Evolutionary conservation across 2,113 vertebrate genomes (phyloP), one percentile per base, ranked within the genome.

Genomic region (Anas platyrhynchos): DNA sequence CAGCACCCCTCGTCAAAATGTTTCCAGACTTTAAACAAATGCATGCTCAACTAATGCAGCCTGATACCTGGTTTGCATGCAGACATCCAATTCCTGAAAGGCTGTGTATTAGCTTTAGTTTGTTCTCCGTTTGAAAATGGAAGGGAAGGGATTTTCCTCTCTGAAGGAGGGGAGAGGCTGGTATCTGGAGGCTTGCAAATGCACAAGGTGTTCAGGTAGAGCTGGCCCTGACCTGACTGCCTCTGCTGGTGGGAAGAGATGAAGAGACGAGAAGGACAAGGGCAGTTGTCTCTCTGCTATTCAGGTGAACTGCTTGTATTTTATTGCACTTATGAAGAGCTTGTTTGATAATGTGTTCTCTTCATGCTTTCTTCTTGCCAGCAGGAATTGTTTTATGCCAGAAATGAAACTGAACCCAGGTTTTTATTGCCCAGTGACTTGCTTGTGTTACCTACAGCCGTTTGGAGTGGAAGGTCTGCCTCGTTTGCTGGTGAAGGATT

Each of bases 1-100:
- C 82, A 54, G 52, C 43, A 88, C 9, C 25, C 48, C 46, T 48
- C 21, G 46, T 44, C 52, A 71, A 25, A 50, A 5, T n/a, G 44
- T 55, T 91, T 73, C 59, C 65, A 69, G 32, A 44, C 48, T 67
- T 85, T 8, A 56, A 90, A 54, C 17, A 83, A 74, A 61, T 17
- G 46, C 8, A 25, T 78, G 61, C 14, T 4, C 79, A 73, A 54
- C 32, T 61, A 78, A 86, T 43, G 10, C 63, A 26, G 72, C 84
- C 66, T 66, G 48, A 1, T 0, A 44, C 48, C 54, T 78, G n/a
- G 58, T 95, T 83, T 72, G 29, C 34, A 61, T 75, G 43, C 72
- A 91, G 27, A 65, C 79, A 75, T 50, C 77, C 55, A 59, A 77
- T 76, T 93, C 46, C 65, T 75, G 79, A 86, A 74, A 58, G 52